Conservation (phyloP, 1,140 invertebrate species). For the Cydia pomonella region DNA sequence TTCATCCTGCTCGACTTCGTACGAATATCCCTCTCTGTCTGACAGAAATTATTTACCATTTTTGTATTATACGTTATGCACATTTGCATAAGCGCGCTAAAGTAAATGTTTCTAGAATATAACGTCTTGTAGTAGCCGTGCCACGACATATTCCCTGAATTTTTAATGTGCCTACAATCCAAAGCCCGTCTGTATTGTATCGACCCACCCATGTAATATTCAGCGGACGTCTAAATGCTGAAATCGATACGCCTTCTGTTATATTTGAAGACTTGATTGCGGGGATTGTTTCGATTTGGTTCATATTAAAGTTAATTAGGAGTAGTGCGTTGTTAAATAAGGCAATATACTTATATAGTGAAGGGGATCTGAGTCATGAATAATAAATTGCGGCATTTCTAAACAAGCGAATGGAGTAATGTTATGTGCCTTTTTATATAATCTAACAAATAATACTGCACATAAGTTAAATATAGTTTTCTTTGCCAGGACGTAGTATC, state of each 20-base stretch:
- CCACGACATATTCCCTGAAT: slow-evolving; percentile 1
- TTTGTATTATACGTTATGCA: neutral
- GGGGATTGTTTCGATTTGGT: slow-evolving; percentile 5
- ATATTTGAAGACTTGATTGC: slow-evolving; percentile 31
- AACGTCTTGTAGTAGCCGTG: slow-evolving; percentile 1
- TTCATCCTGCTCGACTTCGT: neutral
- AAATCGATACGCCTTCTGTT: slow-evolving; percentile 25
- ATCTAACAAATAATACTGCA: neutral
- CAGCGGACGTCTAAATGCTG: slow-evolving; percentile 26
- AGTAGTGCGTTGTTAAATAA: neutral
- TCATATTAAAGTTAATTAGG: neutral
- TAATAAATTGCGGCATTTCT: neutral
- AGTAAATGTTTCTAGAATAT: neutral
- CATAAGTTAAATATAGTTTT: neutral
- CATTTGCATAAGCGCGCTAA: neutral
- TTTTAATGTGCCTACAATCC: slow-evolving; percentile 15
- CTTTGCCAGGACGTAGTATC: neutral
- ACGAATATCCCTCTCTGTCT: neutral
- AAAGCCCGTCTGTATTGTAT: slow-evolving; percentile 18
- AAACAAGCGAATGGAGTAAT: neutral
- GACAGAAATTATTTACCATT: neutral
- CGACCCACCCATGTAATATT: slow-evolving; percentile 21
- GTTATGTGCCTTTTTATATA: neutral
- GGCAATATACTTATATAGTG: neutral
- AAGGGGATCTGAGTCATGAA: neutral